A percentile compares a stretch with the other conserved stretches of the same genome.
Conservation (phyloP, 1,140 invertebrate genomes). For the Drosophila kepulauana region DNA sequence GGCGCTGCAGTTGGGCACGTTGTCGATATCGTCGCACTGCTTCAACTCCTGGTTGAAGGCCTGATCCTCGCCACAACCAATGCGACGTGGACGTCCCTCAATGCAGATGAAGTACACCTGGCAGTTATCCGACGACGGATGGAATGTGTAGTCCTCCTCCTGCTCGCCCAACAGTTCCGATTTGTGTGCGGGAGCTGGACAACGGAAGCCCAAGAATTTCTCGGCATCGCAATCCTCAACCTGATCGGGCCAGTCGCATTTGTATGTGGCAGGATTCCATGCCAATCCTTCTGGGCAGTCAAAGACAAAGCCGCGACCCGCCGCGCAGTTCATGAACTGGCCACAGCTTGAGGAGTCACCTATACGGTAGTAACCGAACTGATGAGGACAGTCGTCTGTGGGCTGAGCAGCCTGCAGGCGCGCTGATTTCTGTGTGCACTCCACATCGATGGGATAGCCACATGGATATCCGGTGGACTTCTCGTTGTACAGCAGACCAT, state of each 20-base stretch:
- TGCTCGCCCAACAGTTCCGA: slow-evolving; percentile 77
- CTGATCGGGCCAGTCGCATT: slow-evolving; percentile 95
- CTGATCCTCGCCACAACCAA: slow-evolving; percentile 91
- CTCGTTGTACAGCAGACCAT: slow-evolving; percentile 93
- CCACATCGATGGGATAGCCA: slow-evolving; percentile 93
- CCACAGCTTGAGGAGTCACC: slow-evolving; percentile 91
- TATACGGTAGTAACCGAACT: slow-evolving; percentile 93
- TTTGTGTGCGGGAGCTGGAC: slow-evolving; percentile 86
- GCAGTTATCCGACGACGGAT: slow-evolving; percentile 88
- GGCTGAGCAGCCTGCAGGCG: slow-evolving; percentile 86
- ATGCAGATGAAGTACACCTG: slow-evolving; percentile 93
- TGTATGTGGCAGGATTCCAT: slow-evolving; percentile 91
- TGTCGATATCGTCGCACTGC: slow-evolving; percentile 91
- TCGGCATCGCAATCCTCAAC: slow-evolving; percentile 92
- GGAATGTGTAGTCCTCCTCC: slow-evolving; percentile 86
- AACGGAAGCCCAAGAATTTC: slow-evolving; percentile 89
- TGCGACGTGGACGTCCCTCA: slow-evolving; percentile 88
- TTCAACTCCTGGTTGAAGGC: slow-evolving; percentile 92
- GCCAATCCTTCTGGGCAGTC: slow-evolving; percentile 92
- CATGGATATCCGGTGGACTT: slow-evolving; percentile 91
- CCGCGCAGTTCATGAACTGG: slow-evolving; percentile 93
- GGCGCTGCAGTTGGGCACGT: slow-evolving; percentile 90
- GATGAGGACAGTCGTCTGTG: slow-evolving; percentile 92
- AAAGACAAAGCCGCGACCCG: slow-evolving; percentile 87
- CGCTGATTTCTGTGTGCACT: slow-evolving; percentile 89